Conservation (phyloP, 2,113 vertebrate genomes). For the Microtus ochrogaster region DNA sequence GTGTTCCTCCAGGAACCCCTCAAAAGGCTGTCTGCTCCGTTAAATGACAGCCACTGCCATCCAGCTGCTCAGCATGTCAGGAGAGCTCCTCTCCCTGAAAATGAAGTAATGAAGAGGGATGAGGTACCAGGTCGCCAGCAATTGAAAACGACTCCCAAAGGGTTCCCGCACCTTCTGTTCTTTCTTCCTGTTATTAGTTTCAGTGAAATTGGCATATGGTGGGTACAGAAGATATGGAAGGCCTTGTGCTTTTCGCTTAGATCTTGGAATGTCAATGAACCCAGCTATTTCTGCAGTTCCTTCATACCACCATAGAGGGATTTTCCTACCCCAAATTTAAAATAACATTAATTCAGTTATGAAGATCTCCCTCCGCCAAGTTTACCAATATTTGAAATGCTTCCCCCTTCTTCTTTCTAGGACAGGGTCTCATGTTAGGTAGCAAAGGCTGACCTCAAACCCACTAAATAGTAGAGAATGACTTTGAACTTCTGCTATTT, state of each 20-base stretch:
- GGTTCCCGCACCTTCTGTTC: neutral
- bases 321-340: neutral
- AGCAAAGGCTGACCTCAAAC: neutral
- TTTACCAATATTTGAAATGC: slow-evolving; percentile 1
- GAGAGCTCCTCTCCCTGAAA: slow-evolving; percentile 24
- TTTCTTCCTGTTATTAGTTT: slow-evolving; percentile 37
- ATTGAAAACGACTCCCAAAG: slow-evolving; percentile 41
- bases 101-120: slow-evolving; percentile 44
- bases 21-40: neutral
- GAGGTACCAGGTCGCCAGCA: slow-evolving; percentile 33
- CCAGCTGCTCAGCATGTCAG: neutral
- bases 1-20: neutral
- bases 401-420: neutral
- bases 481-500: neutral
- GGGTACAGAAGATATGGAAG: neutral
- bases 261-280: neutral
- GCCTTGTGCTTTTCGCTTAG: neutral
- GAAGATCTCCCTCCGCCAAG: neutral
- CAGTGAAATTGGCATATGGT: neutral
- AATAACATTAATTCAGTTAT: neutral
- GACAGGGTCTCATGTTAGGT: neutral
- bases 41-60: slow-evolving; percentile 3
- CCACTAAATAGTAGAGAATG: neutral
- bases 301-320: neutral
- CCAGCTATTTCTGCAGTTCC: slow-evolving; percentile 25